Evolutionary conservation across 2,888 invertebrate genomes (phyloP).

Genomic region (Chironomus riparius): DNA sequence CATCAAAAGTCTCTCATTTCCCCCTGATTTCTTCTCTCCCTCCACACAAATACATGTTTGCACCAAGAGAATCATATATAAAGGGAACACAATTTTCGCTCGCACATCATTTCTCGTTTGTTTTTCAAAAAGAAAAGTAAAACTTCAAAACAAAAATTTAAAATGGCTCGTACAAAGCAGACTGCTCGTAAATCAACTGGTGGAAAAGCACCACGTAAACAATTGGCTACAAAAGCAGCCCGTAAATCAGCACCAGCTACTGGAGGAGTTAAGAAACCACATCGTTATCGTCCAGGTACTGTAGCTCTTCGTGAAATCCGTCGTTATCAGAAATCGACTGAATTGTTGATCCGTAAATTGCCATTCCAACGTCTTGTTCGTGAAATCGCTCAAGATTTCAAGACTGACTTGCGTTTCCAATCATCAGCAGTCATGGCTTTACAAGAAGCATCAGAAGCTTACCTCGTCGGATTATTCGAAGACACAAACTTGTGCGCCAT

Average conservation of each 20-base stretch:
- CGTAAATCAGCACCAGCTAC: constrained; percentile 92
- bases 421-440: constrained; percentile 69
- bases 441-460: constrained; percentile 64
- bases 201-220: constrained; percentile 62
- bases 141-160: constrained; percentile 31
- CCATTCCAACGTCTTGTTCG: constrained; percentile 93
- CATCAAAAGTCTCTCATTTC: background rate
- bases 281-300: constrained; percentile 94
- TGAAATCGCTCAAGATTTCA: constrained; percentile 97
- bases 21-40: background rate
- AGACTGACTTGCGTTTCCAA: constrained; percentile 92
- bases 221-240: constrained; percentile 69
- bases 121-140: background rate
- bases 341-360: constrained; percentile 88
- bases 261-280: constrained; percentile 93
- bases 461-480: constrained; percentile 90
- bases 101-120: background rate
- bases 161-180: constrained; percentile 96
- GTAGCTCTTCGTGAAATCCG: constrained; percentile 95
- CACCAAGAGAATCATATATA: background rate
- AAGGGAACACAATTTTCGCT: background rate
- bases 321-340: constrained; percentile 93
- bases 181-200: constrained; percentile 95
- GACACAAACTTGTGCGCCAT: constrained; percentile 97
- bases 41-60: background rate